Evolutionary conservation across 2,113 vertebrate species (phyloP), one percentile per base, ranked within the genome.

Genomic region (Eupsittula cactorum): DNA sequence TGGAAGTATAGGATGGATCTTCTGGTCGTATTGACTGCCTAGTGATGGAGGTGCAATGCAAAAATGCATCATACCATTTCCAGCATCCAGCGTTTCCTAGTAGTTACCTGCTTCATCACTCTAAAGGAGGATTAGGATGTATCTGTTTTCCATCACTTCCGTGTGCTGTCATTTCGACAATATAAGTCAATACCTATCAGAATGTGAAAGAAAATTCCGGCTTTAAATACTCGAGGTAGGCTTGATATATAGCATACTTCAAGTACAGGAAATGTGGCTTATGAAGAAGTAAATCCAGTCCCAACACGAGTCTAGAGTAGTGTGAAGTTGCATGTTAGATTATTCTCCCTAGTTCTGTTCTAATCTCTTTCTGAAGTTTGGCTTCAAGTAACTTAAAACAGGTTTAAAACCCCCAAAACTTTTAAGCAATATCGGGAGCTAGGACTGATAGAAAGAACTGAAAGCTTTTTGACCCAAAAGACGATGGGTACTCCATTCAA

Each of bases 81-180:
- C 50, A 47, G 3, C 52, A 68, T 95, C 8, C 25, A 19, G 52
- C 53, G 44, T 64, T 86, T 85, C 29, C n/a, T 80, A 18, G 33
- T 4, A 73, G 41, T 9, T 10, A 9, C 49, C 44, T 87, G 31
- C 31, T 31, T 80, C 5, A 1, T 76, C 0, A 0, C 25, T 79
- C 7, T 59, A 10, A 62, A 80, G 63, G 47, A 49, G 13, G 8
- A 11, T 37, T 85, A 41, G 35, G 24, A 7, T 46, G 4, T 33
- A 23, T 67, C 37, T 79, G 9, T 49, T 52, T 57, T 69, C 16
- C 17, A 16, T 63, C 47, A 9, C 21, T 83, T 74, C 23, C 29
- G 1, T 78, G 14, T 78, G 25, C 19, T 87, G 1, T 65, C 11
- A 27, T 83, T 95, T 62, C 37, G 44, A 44, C 35, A 21, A 6